A percentile compares a stretch with the other conserved stretches of the same genome.
These are phyloP conservation scores for Muscina levida DNA, from an alignment of 2,888 invertebrate species.

Conservation along the genomic window DNA sequence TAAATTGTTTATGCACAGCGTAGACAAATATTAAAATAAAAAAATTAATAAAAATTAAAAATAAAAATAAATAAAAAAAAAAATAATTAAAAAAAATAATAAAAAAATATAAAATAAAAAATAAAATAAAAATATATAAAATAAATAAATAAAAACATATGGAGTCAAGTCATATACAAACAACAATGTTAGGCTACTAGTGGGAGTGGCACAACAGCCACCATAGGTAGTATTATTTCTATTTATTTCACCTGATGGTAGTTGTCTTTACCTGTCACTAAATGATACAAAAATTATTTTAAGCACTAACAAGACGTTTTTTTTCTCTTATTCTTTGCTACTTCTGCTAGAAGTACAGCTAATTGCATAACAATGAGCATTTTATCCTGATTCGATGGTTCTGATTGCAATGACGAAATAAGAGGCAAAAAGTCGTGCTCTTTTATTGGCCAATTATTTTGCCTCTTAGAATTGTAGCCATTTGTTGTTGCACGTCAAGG, in stretches of 20 bases:
- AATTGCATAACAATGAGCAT: slow-evolving; percentile 66
- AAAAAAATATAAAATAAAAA: too few relatives aligned
- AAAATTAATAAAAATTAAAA: too few relatives aligned
- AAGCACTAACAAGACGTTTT: slow-evolving; percentile 12
- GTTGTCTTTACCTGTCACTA: slow-evolving; percentile 32
- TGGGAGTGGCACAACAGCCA: slow-evolving; percentile 27
- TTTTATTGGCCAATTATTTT: slow-evolving; percentile 57
- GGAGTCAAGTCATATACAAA: too few relatives aligned
- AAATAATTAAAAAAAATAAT: too few relatives aligned
- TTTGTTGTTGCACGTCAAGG: slow-evolving; percentile 11
- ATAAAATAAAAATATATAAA: too few relatives aligned
- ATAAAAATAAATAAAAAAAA: too few relatives aligned
- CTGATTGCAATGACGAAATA: not conserved
- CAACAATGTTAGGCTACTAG: too few relatives aligned
- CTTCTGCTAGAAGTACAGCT: slow-evolving; percentile 48
- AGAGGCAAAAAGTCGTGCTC: slow-evolving; percentile 9
- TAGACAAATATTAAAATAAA: not conserved
- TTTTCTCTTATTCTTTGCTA: not conserved
- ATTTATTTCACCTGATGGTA: not conserved
- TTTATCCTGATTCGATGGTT: slow-evolving; percentile 14
- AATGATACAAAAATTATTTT: slow-evolving; percentile 49
- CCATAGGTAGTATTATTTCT: not conserved
- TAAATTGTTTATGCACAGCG: not conserved
- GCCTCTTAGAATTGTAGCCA: slow-evolving; percentile 40
- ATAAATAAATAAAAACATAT: too few relatives aligned